phyloP scores from a whole-genome alignment of 2,113 vertebrate genomes.

The Perccottus glenii region DNA sequence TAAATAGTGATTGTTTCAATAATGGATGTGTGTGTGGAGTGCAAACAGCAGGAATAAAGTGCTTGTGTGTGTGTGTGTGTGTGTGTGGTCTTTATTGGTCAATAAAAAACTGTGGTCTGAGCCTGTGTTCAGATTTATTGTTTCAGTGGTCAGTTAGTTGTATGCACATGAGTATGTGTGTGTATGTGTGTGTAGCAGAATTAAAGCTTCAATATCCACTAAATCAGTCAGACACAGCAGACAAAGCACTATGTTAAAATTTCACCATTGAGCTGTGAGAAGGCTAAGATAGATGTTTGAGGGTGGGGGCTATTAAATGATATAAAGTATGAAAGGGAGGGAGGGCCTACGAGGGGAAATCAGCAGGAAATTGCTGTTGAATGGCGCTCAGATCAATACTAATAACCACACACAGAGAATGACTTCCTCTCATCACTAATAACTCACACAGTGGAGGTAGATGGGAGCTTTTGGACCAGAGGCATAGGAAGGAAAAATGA shows the following conservation, averaged over 20 bases:
- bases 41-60: constrained; percentile 40
- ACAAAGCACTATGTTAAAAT: constrained; percentile 60
- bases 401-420: constrained; percentile 73
- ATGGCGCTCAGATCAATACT: constrained; percentile 70
- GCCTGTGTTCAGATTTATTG: constrained; percentile 50
- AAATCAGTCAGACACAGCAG: constrained; percentile 61
- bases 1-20: constrained; percentile 56
- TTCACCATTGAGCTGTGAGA: constrained; percentile 33
- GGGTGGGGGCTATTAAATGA: constrained; percentile 49
- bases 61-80: constrained; percentile 6
- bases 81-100: constrained; percentile 49
- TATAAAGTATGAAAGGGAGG: constrained; percentile 57
- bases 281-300: constrained; percentile 49
- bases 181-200: constrained; percentile 19
- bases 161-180: constrained; percentile 21
- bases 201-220: constrained; percentile 51
- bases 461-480: constrained; percentile 36
- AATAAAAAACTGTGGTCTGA: constrained; percentile 52
- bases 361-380: constrained; percentile 69
- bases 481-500: constrained; percentile 34
- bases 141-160: constrained; percentile 47
- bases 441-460: constrained; percentile 53
- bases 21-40: constrained; percentile 35
- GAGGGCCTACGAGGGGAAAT: constrained; percentile 55
- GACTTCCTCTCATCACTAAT: constrained; percentile 73